Percentiles rank a stretch among this genome's conserved stretches.
phyloP scores from a whole-genome alignment of 2,113 vertebrate genomes.

The Gallinago paraguaiae region DNA sequence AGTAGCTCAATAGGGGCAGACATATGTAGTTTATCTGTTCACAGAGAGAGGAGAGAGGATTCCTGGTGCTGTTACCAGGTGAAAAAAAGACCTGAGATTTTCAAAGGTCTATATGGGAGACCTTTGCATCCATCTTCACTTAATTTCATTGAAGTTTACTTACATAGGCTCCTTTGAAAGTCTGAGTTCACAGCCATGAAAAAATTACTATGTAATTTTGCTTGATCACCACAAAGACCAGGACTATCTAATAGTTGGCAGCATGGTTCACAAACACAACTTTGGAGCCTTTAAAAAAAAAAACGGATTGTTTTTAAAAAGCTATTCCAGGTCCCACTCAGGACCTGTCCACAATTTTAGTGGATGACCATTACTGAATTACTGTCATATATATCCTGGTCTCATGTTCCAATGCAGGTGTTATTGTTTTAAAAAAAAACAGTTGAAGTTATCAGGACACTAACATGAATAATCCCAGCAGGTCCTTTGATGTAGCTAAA shows the following conservation, averaged over 20 bases:
- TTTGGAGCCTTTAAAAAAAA: background rate
- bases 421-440: background rate
- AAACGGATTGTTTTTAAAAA: background rate
- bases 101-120: background rate
- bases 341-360: background rate
- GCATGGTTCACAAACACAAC: background rate
- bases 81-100: slow-evolving; percentile 7
- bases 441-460: background rate
- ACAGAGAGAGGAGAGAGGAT: slow-evolving; percentile 26
- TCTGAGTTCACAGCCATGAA: background rate
- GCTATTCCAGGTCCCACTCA: background rate
- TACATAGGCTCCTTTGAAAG: background rate
- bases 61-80: slow-evolving; percentile 26
- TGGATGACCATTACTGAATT: background rate
- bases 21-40: slow-evolving; percentile 31
- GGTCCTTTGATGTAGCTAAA: background rate
- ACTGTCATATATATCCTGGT: background rate
- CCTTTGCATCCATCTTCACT: background rate
- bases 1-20: slow-evolving; percentile 64
- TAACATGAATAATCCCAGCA: background rate
- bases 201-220: background rate
- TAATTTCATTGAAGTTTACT: background rate
- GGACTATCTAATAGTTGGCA: background rate
- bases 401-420: background rate
- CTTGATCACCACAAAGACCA: background rate